phyloP scores from a whole-genome alignment of 2,888 invertebrate genomes.

The Tridacna crocea region DNA sequence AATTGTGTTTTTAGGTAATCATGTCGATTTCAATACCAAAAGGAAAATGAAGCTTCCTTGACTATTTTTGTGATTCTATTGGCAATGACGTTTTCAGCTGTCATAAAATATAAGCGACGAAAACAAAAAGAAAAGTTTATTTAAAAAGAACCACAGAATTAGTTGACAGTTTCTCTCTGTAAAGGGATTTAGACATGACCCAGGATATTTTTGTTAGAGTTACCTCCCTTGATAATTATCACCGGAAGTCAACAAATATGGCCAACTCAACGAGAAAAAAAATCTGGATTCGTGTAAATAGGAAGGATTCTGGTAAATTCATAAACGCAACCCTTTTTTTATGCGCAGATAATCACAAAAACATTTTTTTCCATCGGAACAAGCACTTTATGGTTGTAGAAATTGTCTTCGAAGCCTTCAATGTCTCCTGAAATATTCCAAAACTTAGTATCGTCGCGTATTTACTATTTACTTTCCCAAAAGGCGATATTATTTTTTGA shows the following conservation, averaged over 20 bases:
- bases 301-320: slow-evolving; percentile 41
- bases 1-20: too few species aligned
- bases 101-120: too few species aligned
- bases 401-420: neutral
- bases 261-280: slow-evolving; percentile 44
- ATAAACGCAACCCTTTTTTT: neutral
- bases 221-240: neutral
- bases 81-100: too few species aligned
- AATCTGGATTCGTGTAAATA: slow-evolving; percentile 46
- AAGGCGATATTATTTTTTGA: too few species aligned
- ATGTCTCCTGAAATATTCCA: neutral
- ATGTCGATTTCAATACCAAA: too few species aligned
- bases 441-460: neutral
- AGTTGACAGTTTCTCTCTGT: too few species aligned
- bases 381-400: neutral
- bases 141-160: too few species aligned
- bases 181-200: neutral
- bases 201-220: neutral
- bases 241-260: slow-evolving; percentile 51
- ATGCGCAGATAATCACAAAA: too few species aligned
- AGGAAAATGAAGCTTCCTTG: too few species aligned
- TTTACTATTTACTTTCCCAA: neutral
- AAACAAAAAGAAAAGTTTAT: too few species aligned
- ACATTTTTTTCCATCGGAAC: too few species aligned
- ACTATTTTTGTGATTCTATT: too few species aligned